Conservation (phyloP, 2,113 vertebrate genomes). For the Hippolais icterina region DNA sequence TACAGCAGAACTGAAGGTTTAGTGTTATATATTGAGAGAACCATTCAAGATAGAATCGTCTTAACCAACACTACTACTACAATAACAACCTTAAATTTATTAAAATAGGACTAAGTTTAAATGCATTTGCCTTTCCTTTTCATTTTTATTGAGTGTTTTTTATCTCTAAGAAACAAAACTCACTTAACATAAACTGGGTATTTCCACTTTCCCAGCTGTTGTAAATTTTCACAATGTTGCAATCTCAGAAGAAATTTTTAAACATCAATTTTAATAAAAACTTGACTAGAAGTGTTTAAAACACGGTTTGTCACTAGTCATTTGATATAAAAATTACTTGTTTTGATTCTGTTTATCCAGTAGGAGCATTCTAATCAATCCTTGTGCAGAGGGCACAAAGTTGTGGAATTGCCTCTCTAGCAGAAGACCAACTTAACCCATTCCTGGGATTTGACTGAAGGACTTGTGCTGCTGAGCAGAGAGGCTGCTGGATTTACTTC, state of each 20-base stretch:
- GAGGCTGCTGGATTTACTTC: not conserved
- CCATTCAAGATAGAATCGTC: not conserved
- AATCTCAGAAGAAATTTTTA: not conserved
- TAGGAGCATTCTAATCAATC: not conserved
- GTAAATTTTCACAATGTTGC: not conserved
- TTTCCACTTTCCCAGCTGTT: not conserved
- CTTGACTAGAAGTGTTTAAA: not conserved
- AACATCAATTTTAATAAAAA: not conserved
- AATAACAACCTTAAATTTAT: conserved; percentile 29
- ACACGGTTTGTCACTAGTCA: not conserved
- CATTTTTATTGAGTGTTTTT: conserved; percentile 20
- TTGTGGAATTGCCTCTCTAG: not conserved
- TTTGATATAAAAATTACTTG: not conserved
- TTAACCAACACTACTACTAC: not conserved
- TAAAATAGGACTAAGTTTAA: conserved; percentile 20
- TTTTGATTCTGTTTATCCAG: not conserved
- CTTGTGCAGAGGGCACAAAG: not conserved
- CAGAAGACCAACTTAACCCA: not conserved
- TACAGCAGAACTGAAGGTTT: not conserved
- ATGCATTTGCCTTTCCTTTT: not conserved
- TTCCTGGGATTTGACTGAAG: not conserved
- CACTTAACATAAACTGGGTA: not conserved
- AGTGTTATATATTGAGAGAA: not conserved
- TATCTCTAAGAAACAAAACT: not conserved
- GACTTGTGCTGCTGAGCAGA: not conserved